Percentiles rank a stretch among this genome's conserved stretches.
Conservation (phyloP, 64 coral and sea anemone genomes). For the Dendrophyllia cribrosa region DNA sequence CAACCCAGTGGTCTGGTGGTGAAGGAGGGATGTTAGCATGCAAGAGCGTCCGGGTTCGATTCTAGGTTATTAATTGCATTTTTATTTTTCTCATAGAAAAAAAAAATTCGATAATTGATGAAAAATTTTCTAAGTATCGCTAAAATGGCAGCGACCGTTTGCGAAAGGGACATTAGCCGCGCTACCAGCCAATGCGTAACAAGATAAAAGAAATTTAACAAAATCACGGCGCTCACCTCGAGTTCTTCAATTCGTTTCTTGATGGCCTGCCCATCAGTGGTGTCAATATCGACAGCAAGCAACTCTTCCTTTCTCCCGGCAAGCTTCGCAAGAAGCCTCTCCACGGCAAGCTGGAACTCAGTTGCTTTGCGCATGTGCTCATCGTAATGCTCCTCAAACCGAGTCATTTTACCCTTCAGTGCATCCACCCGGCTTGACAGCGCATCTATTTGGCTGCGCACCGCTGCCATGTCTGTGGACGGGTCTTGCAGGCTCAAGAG, state of each 20-base stretch:
- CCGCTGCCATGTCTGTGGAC: slow-evolving; percentile 58
- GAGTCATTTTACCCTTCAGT: slow-evolving; percentile 70
- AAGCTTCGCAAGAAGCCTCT: slow-evolving; percentile 73
- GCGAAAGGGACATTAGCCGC: too few species aligned
- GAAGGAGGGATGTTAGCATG: too few species aligned
- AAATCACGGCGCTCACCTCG: slow-evolving; percentile 50
- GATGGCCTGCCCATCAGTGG: slow-evolving; percentile 65
- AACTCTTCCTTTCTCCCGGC: slow-evolving; percentile 74
- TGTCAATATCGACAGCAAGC: slow-evolving; percentile 56
- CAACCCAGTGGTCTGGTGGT: too few species aligned
- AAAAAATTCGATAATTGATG: too few species aligned
- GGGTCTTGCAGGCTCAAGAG: slow-evolving; percentile 79
- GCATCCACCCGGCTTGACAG: slow-evolving; percentile 73
- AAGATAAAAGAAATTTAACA: not conserved
- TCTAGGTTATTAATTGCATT: too few species aligned
- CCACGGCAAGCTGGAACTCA: slow-evolving; percentile 81
- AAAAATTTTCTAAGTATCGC: too few species aligned
- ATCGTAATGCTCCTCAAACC: slow-evolving; percentile 90
- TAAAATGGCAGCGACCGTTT: too few species aligned
- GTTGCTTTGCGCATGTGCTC: slow-evolving; percentile 83
- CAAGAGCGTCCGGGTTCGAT: too few species aligned
- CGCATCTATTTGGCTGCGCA: slow-evolving; percentile 75
- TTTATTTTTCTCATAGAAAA: too few species aligned
- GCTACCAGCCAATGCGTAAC: not conserved
- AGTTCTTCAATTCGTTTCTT: slow-evolving; percentile 74